phyloP scores from a whole-genome alignment of 2,113 vertebrate species.

The Malurus elegans region DNA sequence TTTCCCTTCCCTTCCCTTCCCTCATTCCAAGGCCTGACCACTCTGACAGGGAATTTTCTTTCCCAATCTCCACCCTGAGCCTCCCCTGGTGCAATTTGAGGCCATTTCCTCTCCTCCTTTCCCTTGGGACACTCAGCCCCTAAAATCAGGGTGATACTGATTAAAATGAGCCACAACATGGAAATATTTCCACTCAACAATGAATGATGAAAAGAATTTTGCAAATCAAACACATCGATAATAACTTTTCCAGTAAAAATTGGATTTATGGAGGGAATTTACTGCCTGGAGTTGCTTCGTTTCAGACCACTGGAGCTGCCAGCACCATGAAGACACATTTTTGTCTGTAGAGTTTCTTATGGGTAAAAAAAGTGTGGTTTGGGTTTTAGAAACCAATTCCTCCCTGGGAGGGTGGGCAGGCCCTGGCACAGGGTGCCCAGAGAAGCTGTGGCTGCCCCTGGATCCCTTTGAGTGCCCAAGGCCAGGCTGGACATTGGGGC shows the following conservation, averaged over 20 bases:
- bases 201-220: background rate
- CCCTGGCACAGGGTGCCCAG: background rate
- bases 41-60: rapidly evolving
- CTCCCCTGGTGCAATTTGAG: background rate
- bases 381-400: background rate
- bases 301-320: background rate
- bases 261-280: background rate
- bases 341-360: background rate
- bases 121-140: background rate
- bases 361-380: background rate
- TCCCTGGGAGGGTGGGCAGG: background rate
- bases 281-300: background rate
- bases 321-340: background rate
- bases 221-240: background rate
- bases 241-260: background rate
- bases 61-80: background rate
- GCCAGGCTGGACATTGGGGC: background rate
- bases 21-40: background rate
- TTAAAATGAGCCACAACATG: background rate
- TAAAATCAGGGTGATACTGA: background rate
- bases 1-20: too few species aligned
- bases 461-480: background rate
- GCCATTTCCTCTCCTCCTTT: background rate
- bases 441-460: background rate
- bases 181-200: background rate